Evolutionary conservation across 2,888 invertebrate genomes (phyloP), one percentile per base, ranked within the genome.

Genomic region (Odontomyia ornata): DNA sequence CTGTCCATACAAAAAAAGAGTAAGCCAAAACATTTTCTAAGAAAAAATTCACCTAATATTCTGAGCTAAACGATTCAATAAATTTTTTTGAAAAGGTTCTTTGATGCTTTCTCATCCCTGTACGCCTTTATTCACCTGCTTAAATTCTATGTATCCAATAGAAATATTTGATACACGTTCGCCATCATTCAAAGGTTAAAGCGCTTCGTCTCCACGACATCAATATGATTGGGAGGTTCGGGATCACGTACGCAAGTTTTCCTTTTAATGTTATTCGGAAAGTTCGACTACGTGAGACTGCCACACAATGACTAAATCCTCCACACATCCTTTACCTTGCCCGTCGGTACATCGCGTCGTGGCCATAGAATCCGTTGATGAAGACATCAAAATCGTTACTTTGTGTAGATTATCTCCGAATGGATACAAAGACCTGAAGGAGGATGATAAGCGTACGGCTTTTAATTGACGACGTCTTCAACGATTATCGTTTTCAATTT

Each of bases 361-460:
- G 69, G 46, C 25, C 23, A 73, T 71, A n/a, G 27, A 73, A n/a
- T 36, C 13, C 73, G 73, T 57, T 73, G 73, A 73, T 73, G 73
- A 73, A 73, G 73, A 73, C 73, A 73, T 73, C 73, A 73, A 73
- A 73, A 73, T 73, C 73, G 73, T 73, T 73, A 73, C 73, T 73
- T 60, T 73, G 73, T 73, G 73, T 43, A 25, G 73, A 73, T 73
- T 73, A 73, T 73, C 57, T 52, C 36, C 36, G 73, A 57, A 73
- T 57, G 73, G 43, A 46, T 43, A 69, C 47, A 46, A 60, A 23
- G 57, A 60, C 57, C 18, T 25, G 46, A n/a, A 72, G 52, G 30
- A 27, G 52, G 73, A 73, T 27, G 73, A 57, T 73, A 43, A 43
- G 57, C 73, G 73, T 73, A 57, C 60, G 60, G n/a, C 30, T 60